These are phyloP conservation scores for Tetheella fluctuosa DNA, from an alignment of 2,888 invertebrate genomes.

Conservation along the genomic window DNA sequence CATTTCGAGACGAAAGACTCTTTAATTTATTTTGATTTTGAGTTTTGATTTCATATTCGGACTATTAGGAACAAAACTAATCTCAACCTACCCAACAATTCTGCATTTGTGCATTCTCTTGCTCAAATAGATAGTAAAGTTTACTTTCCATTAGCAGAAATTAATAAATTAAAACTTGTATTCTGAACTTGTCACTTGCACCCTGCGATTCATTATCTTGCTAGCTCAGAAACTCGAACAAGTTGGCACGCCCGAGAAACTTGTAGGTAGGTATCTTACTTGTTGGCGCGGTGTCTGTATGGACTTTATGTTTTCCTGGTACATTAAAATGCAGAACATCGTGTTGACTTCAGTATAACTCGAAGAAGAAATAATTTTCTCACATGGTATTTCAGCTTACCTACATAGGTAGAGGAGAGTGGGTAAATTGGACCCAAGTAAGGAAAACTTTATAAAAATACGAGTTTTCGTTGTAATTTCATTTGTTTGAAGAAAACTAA, in stretches of 20 bases:
- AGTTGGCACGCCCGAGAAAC: slow-evolving; percentile 25
- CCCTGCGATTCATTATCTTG: slow-evolving; percentile 23
- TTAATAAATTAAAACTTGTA: slow-evolving; percentile 21
- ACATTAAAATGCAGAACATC: slow-evolving; percentile 5
- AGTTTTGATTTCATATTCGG: too few species aligned
- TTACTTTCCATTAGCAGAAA: background rate
- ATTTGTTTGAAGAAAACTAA: too few species aligned
- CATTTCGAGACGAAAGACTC: too few species aligned
- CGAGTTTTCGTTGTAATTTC: too few species aligned
- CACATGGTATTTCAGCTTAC: too few species aligned
- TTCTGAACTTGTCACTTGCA: slow-evolving; percentile 17
- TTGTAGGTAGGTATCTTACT: slow-evolving; percentile 27
- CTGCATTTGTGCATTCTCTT: too few species aligned
- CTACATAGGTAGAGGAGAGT: too few species aligned
- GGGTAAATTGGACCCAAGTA: too few species aligned
- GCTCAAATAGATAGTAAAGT: background rate
- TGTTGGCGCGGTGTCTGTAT: slow-evolving; percentile 19
- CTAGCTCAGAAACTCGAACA: slow-evolving; percentile 23
- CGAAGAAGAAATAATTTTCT: background rate
- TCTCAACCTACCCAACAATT: too few species aligned
- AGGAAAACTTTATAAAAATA: too few species aligned
- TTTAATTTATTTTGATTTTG: too few species aligned
- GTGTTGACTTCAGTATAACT: background rate
- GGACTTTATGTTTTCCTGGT: slow-evolving; percentile 3
- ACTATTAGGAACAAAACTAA: too few species aligned